phyloP scores from a whole-genome alignment of 1,140 invertebrate genomes.

The Elymnias hypermnestra region DNA sequence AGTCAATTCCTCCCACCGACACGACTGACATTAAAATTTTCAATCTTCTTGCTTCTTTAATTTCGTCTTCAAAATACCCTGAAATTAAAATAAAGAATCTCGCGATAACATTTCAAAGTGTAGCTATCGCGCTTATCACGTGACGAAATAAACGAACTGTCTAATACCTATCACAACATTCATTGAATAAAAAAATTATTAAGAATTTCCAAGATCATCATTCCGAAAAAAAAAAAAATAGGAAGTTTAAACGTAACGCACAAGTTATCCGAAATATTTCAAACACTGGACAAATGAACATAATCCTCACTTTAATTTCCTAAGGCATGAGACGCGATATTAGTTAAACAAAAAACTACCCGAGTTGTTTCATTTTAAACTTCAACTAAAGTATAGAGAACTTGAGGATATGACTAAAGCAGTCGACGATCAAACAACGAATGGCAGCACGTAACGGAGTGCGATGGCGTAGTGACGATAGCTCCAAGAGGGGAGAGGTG shows the following conservation, averaged over 20 bases:
- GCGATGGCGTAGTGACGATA: conserved; percentile 47
- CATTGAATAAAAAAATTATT: too few relatives aligned
- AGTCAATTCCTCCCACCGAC: conserved; percentile 66
- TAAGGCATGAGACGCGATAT: conserved; percentile 5
- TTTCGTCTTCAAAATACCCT: conserved; percentile 28
- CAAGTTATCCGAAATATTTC: neutral
- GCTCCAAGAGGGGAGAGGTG: conserved; percentile 34
- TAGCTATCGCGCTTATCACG: conserved; percentile 34
- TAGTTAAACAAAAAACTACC: conserved; percentile 6
- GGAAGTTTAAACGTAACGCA: conserved; percentile 5
- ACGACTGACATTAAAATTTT: conserved; percentile 54
- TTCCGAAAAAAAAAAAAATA: neutral
- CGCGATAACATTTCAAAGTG: conserved; percentile 25
- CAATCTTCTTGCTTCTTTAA: conserved; percentile 41
- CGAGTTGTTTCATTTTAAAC: conserved; percentile 33
- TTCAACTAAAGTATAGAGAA: conserved; percentile 31
- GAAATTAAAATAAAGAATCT: conserved; percentile 35
- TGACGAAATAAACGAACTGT: conserved; percentile 36
- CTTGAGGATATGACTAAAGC: conserved; percentile 35
- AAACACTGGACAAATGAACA: conserved; percentile 11
- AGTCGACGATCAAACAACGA: conserved; percentile 50
- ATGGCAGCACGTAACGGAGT: conserved; percentile 46
- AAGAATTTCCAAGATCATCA: too few relatives aligned
- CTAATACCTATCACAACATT: too few relatives aligned
- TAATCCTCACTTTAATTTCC: conserved; percentile 12